These are phyloP conservation scores for Centroberyx gerrardi DNA, from an alignment of 2,797 vertebrate species.

Conservation along the genomic window DNA sequence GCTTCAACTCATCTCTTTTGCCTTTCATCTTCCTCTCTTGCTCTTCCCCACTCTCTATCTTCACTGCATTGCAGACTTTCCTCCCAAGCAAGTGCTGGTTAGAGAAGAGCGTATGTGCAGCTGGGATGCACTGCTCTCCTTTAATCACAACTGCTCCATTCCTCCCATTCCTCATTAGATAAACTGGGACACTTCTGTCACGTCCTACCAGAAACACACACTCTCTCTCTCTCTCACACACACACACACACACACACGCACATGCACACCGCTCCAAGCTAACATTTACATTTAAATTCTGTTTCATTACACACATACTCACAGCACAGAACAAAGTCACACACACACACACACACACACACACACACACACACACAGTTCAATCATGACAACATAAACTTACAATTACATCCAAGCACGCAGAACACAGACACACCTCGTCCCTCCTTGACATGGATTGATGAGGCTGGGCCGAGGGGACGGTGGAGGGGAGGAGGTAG, in stretches of 20 bases:
- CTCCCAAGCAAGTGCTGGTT: constrained; percentile 38
- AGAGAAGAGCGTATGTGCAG: constrained; percentile 38
- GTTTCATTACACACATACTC: neutral
- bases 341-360: neutral
- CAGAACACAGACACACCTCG: constrained; percentile 37
- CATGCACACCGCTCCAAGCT: constrained; percentile 20
- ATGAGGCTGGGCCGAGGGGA: constrained; percentile 52
- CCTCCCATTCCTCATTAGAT: constrained; percentile 38
- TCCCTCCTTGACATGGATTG: constrained; percentile 53
- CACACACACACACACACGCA: constrained; percentile 7
- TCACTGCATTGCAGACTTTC: constrained; percentile 77
- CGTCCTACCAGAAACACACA: constrained; percentile 27
- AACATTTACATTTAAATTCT: constrained; percentile 44
- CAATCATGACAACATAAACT: constrained; percentile 31
- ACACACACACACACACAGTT: constrained; percentile 7
- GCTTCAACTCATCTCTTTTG: constrained; percentile 59
- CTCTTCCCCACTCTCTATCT: constrained; percentile 56
- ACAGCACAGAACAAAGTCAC: neutral
- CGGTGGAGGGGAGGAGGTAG: constrained; percentile 49
- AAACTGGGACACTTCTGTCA: constrained; percentile 56
- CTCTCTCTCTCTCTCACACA: neutral
- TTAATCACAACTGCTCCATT: constrained; percentile 59
- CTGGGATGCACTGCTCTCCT: constrained; percentile 44
- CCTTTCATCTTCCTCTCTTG: constrained; percentile 75
- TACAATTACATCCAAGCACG: neutral